Conservation (phyloP, 2,797 vertebrate genomes). For the Okamejei kenojei region DNA sequence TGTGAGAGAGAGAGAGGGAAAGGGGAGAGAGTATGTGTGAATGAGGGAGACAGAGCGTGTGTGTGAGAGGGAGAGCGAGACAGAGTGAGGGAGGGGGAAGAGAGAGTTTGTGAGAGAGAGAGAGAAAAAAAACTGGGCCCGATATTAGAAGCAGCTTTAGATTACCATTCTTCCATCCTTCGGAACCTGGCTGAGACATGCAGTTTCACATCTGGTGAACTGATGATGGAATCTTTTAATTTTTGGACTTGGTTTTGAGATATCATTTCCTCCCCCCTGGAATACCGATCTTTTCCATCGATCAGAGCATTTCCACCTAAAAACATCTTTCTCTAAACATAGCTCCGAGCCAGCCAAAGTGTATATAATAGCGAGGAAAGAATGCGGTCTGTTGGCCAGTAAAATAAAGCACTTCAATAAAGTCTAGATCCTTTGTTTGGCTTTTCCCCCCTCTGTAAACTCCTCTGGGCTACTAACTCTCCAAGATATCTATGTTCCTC, state of each 20-base stretch:
- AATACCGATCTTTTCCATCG: neutral
- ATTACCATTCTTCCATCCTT: neutral
- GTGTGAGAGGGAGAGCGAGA: no score
- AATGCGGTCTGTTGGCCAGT: neutral
- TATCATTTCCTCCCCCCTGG: neutral
- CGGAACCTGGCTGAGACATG: neutral
- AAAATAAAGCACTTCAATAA: neutral
- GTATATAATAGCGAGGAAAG: neutral
- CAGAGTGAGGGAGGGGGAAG: no score
- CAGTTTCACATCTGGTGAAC: slow-evolving; percentile 29
- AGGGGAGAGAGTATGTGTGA: no score
- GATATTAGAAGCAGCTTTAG: slow-evolving; percentile 23
- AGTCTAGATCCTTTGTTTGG: neutral
- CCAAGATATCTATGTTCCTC: no score
- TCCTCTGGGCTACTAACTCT: no score
- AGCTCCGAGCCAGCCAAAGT: neutral
- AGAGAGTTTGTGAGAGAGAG: neutral
- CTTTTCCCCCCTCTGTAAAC: neutral
- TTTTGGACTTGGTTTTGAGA: neutral
- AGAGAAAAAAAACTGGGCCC: neutral
- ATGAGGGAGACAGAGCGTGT: no score
- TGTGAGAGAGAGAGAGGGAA: no score
- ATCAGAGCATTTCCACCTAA: neutral
- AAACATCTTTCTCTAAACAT: neutral
- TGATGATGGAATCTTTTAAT: slow-evolving; percentile 18